Percentiles rank a stretch among this genome's conserved stretches.
These are phyloP conservation scores for Alloscopus bannaensis DNA, from an alignment of 2,888 invertebrate species.

Conservation along the genomic window DNA sequence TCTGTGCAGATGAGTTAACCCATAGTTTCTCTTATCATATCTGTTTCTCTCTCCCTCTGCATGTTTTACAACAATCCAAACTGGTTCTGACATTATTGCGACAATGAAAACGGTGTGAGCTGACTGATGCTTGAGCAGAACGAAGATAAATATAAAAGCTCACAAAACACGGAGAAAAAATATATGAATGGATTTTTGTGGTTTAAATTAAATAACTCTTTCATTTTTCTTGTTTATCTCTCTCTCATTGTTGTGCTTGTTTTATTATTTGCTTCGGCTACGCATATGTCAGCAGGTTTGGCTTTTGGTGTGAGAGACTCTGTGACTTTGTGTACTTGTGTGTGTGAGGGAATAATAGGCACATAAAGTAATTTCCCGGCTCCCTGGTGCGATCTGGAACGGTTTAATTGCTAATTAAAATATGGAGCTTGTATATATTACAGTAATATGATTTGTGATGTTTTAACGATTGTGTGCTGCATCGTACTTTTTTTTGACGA, in stretches of 20 bases:
- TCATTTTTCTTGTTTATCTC: not conserved
- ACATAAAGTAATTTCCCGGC: slow-evolving; percentile 38
- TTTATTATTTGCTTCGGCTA: no score
- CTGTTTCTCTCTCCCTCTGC: not conserved
- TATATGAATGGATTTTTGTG: slow-evolving; percentile 25
- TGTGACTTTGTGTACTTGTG: not conserved
- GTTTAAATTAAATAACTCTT: not conserved
- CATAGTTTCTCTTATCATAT: slow-evolving; percentile 39
- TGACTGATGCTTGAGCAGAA: slow-evolving; percentile 14
- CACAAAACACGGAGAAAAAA: not conserved
- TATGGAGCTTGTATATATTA: slow-evolving; percentile 9
- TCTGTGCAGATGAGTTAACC: not conserved
- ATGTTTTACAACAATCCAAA: slow-evolving; percentile 51
- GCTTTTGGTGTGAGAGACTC: not conserved
- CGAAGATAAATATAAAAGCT: not conserved
- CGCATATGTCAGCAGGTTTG: no score
- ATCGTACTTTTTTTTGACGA: no score
- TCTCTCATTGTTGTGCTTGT: not conserved
- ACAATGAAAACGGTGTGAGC: slow-evolving; percentile 34
- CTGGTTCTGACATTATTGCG: slow-evolving; percentile 59
- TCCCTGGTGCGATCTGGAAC: slow-evolving; percentile 61
- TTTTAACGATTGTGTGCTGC: no score
- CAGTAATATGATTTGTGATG: slow-evolving; percentile 55
- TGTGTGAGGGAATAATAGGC: not conserved
- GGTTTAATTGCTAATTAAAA: slow-evolving; percentile 56